phyloP scores from a whole-genome alignment of 2,888 invertebrate genomes.

The Vannuccia rotundouncinata region DNA sequence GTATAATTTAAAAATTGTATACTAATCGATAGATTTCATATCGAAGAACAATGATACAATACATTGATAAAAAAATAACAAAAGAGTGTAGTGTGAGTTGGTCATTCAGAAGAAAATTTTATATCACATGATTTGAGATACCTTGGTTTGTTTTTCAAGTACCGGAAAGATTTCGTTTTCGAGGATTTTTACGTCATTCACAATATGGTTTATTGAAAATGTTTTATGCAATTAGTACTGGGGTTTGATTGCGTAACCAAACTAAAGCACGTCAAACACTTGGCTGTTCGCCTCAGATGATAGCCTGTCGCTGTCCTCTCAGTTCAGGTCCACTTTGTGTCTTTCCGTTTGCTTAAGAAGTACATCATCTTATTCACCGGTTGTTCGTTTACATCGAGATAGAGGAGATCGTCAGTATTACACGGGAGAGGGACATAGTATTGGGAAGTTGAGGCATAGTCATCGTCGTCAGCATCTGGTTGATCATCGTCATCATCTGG shows the following conservation, averaged over 20 bases:
- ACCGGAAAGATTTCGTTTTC: not conserved
- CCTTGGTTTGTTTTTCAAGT: not conserved
- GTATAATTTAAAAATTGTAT: too few relatives aligned
- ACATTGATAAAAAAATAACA: too few relatives aligned
- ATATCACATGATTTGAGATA: not conserved
- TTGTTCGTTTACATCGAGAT: not conserved
- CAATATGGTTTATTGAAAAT: not conserved
- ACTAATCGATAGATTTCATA: too few relatives aligned
- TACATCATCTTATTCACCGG: not conserved
- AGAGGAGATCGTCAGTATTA: not conserved
- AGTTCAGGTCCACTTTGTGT: not conserved
- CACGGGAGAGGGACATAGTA: not conserved
- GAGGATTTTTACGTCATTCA: not conserved
- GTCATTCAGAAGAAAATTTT: too few relatives aligned
- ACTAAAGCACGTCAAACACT: not conserved
- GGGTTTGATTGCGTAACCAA: not conserved
- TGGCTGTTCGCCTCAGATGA: not conserved
- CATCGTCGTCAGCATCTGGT: not conserved
- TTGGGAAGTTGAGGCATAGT: not conserved
- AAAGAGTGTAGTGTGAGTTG: too few relatives aligned
- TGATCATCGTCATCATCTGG: too few relatives aligned
- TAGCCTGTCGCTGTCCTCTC: constrained; percentile 9
- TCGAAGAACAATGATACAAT: too few relatives aligned
- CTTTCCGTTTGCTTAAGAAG: not conserved
- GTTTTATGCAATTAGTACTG: not conserved